Conservation (phyloP, 1,140 invertebrate genomes). For the Bathynomus jamesi region DNA sequence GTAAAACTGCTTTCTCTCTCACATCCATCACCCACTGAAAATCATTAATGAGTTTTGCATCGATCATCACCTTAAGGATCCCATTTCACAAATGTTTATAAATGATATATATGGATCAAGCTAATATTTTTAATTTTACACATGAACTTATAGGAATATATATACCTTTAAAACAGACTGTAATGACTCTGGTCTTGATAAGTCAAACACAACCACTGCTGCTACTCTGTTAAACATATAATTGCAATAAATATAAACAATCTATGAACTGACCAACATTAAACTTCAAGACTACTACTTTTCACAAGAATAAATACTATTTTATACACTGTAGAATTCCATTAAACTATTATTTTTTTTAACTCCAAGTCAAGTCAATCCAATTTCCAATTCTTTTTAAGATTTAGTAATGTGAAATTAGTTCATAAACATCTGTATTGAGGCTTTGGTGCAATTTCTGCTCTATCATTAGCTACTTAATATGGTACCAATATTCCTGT, state of each 20-base stretch:
- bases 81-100: too few species aligned
- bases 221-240: constrained; percentile 43
- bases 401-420: too few species aligned
- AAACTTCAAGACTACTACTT: background rate
- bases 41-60: too few species aligned
- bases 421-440: too few species aligned
- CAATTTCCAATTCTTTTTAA: too few species aligned
- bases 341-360: too few species aligned
- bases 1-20: constrained; percentile 47
- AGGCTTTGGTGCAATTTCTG: background rate
- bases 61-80: too few species aligned
- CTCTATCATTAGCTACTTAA: background rate
- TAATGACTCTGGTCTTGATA: constrained; percentile 42
- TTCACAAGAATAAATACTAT: background rate
- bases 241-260: background rate
- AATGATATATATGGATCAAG: background rate
- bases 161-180: constrained; percentile 50
- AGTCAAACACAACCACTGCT: constrained; percentile 44
- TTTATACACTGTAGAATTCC: background rate
- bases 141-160: background rate
- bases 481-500: background rate
- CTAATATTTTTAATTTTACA: background rate
- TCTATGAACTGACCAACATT: background rate
- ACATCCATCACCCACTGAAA: constrained; percentile 55
- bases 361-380: too few species aligned